Percentiles rank a stretch among this genome's conserved stretches.
Evolutionary conservation across 2,888 invertebrate genomes (phyloP).

Genomic region (Neoascia interrupta): DNA sequence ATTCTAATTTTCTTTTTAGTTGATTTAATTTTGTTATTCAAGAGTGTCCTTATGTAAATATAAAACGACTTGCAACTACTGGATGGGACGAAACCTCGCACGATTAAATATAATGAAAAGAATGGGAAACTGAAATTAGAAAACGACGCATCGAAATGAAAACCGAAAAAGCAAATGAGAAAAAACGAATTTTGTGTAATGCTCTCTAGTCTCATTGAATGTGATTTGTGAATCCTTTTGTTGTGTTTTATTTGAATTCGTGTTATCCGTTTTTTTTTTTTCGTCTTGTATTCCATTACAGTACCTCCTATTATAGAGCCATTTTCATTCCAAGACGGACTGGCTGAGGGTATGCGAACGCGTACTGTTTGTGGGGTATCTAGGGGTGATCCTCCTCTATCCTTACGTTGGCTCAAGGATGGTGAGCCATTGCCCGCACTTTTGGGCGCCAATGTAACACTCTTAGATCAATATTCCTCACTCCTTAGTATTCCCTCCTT

Average conservation of each 20-base stretch:
- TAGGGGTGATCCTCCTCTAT: conserved; percentile 89
- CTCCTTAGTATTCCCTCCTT: conserved; percentile 89
- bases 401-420: conserved; percentile 91
- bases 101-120: conserved; percentile 20
- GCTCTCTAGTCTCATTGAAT: conserved; percentile 53
- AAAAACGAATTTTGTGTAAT: conserved; percentile 22
- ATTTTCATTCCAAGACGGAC: conserved; percentile 90
- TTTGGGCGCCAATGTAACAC: conserved; percentile 85
- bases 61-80: conserved; percentile 55
- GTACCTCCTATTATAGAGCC: conserved; percentile 93
- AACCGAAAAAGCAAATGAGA: conserved; percentile 43
- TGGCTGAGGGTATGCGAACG: conserved; percentile 90
- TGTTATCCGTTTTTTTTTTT: conserved; percentile 73
- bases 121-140: conserved; percentile 5
- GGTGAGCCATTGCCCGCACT: conserved; percentile 85
- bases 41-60: conserved; percentile 54
- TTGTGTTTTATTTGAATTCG: conserved; percentile 57
- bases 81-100: conserved; percentile 62
- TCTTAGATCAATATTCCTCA: conserved; percentile 88
- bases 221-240: conserved; percentile 44
- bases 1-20: neutral
- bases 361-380: conserved; percentile 90
- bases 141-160: too few relatives aligned
- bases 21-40: conserved; percentile 14
- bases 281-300: conserved; percentile 80